Evolutionary conservation across 2,113 vertebrate species (phyloP).

Genomic region (Dolichotis patagonum): DNA sequence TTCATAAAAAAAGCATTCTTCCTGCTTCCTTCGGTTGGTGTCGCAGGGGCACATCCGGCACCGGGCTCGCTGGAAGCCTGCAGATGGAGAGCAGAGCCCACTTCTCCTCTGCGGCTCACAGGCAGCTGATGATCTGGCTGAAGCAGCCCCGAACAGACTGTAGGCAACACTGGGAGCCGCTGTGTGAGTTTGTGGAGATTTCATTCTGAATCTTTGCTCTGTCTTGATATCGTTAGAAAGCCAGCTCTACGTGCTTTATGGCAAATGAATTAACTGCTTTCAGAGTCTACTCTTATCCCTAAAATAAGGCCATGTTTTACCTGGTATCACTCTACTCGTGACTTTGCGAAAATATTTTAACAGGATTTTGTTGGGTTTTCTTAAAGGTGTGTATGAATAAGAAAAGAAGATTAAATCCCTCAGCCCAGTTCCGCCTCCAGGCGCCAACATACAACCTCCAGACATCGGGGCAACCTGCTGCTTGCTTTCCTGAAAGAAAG

Average conservation of each 20-base stretch:
- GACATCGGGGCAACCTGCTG: neutral
- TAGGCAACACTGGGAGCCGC: neutral
- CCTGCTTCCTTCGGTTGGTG: neutral
- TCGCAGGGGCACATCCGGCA: neutral
- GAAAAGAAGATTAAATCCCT: conserved; percentile 33
- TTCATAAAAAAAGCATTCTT: neutral
- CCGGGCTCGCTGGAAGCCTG: neutral
- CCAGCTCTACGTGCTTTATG: neutral
- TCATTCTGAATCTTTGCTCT: neutral
- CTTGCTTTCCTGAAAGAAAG: conserved; percentile 55
- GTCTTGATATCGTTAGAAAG: neutral
- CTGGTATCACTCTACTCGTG: neutral
- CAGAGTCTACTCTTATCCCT: neutral
- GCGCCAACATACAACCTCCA: neutral
- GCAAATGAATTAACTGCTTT: conserved; percentile 50
- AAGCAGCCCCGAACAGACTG: neutral
- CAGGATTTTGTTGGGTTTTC: neutral
- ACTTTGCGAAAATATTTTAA: conserved; percentile 52
- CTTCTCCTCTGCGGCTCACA: neutral
- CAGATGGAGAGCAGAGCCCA: neutral
- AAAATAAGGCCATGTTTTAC: conserved; percentile 9
- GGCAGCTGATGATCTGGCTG: neutral
- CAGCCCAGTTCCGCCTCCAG: neutral
- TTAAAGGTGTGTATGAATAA: conserved; percentile 38
- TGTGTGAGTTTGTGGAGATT: neutral